These are phyloP conservation scores for Beroe forskalii DNA, from an alignment of 37 sponge, comb jelly and placozoan genomes.

Conservation along the genomic window DNA sequence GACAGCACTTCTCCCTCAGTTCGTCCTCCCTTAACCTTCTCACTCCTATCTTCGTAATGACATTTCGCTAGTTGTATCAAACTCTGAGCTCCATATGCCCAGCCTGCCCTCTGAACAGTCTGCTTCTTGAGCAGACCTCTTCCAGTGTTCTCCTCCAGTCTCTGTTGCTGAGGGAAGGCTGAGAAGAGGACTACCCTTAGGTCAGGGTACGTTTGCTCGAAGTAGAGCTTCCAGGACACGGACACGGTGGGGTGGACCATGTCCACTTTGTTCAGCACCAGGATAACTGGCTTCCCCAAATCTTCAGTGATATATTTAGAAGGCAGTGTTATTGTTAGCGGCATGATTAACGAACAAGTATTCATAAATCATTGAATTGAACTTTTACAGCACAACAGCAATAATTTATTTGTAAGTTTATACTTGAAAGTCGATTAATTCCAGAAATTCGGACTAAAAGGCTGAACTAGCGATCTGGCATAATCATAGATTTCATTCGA, in stretches of 20 bases:
- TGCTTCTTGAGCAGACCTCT: slow-evolving; percentile 13
- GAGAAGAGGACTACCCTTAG: slow-evolving; percentile 91
- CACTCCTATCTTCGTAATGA: slow-evolving; percentile 5
- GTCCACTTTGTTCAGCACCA: slow-evolving; percentile 92
- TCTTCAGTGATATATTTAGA: slow-evolving; percentile 21
- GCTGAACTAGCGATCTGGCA: no score
- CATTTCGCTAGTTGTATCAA: slow-evolving; percentile 32
- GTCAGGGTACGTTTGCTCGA: slow-evolving; percentile 76
- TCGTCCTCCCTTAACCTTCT: neutral
- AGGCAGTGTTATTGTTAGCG: no score
- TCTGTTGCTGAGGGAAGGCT: slow-evolving; percentile 72
- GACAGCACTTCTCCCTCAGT: neutral
- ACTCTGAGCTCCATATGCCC: slow-evolving; percentile 57
- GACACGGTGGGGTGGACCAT: slow-evolving; percentile 89
- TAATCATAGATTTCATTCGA: no score
- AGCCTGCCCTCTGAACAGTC: neutral
- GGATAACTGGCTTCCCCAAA: slow-evolving; percentile 49
- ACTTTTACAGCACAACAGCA: no score
- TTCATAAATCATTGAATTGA: no score
- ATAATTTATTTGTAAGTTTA: no score
- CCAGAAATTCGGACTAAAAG: no score
- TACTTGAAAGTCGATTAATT: no score
- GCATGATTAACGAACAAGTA: no score
- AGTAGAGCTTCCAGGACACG: slow-evolving; percentile 94
- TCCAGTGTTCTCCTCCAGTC: slow-evolving; percentile 33